Percentiles rank a stretch among this genome's conserved stretches.
These are phyloP conservation scores for Echinometra lucunter DNA, from an alignment of 53 echinoderm and acorn worm species.

Conservation along the genomic window DNA sequence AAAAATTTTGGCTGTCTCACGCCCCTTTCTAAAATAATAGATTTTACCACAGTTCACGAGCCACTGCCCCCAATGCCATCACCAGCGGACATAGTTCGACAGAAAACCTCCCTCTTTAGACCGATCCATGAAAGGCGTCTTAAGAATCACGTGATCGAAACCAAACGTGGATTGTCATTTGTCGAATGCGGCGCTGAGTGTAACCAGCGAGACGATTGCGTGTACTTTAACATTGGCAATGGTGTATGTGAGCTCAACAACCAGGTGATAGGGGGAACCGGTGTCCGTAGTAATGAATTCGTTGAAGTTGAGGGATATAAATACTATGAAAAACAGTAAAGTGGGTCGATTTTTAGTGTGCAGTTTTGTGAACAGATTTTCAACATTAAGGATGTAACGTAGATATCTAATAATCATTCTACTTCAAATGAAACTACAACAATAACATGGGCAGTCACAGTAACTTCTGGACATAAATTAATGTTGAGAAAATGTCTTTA, in stretches of 20 bases:
- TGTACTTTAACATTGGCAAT: constrained; percentile 14
- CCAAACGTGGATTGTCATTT: neutral
- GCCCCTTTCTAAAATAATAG: no score
- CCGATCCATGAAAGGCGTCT: neutral
- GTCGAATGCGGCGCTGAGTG: neutral
- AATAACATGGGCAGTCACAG: no score
- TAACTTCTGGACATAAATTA: no score
- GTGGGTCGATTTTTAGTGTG: no score
- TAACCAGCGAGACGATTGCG: neutral
- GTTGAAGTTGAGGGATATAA: neutral
- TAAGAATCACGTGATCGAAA: neutral
- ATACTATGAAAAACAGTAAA: neutral
- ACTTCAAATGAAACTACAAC: no score
- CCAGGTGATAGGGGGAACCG: neutral
- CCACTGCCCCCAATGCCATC: neutral
- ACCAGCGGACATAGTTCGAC: neutral
- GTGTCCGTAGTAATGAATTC: neutral
- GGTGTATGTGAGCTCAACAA: constrained; percentile 5
- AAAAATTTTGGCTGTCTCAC: no score
- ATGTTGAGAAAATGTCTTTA: no score
- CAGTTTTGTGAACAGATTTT: no score
- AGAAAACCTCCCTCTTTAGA: neutral
- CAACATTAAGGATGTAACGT: no score
- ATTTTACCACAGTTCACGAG: no score
- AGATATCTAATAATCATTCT: no score